A percentile compares a stretch with the other conserved stretches of the same genome.
phyloP scores from a whole-genome alignment of 2,113 vertebrate genomes.

The Eonycteris spelaea region DNA sequence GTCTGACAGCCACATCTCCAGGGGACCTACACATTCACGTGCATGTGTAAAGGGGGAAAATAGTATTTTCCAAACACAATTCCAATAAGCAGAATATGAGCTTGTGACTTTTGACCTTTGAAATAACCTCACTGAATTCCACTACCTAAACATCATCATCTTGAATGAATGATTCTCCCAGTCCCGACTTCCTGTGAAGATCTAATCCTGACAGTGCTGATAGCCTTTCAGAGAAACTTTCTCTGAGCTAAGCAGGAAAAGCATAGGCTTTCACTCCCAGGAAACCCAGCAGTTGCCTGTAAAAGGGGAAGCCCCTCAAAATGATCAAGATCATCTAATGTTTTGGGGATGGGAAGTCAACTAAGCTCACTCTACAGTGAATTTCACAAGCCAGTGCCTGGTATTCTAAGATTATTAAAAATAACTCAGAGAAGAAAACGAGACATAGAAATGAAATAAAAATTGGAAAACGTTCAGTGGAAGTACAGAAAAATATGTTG shows the following conservation, averaged over 20 bases:
- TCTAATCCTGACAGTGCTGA: neutral
- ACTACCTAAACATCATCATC: neutral
- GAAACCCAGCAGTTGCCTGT: neutral
- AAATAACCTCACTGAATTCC: neutral
- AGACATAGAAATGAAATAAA: neutral
- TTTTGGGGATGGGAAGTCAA: neutral
- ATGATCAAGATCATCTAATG: neutral
- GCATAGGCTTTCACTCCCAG: neutral
- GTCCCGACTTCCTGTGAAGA: neutral
- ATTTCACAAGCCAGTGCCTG: neutral
- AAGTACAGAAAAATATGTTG: neutral
- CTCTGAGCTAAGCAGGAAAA: neutral
- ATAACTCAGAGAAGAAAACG: neutral
- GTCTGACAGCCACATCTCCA: neutral
- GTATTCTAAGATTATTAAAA: neutral
- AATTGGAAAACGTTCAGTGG: neutral
- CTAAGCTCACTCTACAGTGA: neutral
- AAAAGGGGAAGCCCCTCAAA: neutral
- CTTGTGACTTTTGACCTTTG: neutral
- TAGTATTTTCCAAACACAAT: neutral
- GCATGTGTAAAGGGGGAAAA: neutral
- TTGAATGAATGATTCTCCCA: neutral
- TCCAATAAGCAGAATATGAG: neutral
- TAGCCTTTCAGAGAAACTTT: neutral
- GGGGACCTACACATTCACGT: neutral